phyloP scores from a whole-genome alignment of 1,140 invertebrate genomes.

The Zaprionus gabonicus region DNA sequence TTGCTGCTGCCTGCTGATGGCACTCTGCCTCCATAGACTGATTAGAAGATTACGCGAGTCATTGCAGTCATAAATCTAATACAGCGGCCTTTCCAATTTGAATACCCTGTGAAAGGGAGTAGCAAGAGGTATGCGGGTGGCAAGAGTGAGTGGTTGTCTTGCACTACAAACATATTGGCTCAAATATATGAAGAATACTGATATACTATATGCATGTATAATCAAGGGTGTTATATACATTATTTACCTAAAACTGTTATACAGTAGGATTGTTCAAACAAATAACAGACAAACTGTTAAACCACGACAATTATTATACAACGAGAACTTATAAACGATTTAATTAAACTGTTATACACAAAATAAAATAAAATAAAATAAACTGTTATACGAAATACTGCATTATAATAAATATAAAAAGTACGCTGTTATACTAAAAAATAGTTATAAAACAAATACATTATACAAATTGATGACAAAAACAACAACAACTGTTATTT shows the following conservation, averaged over 20 bases:
- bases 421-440: not conserved
- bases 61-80: constrained; percentile 58
- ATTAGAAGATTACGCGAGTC: constrained; percentile 72
- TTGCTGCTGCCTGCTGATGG: constrained; percentile 35
- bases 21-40: constrained; percentile 37
- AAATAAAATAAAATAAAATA: not conserved
- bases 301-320: too few relatives aligned
- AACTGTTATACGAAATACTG: not conserved
- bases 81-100: constrained; percentile 66
- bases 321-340: too few relatives aligned
- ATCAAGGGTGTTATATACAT: too few relatives aligned
- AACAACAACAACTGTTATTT: too few relatives aligned
- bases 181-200: not conserved
- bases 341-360: not conserved
- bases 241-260: not conserved
- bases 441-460: not conserved
- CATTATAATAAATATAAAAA: too few relatives aligned
- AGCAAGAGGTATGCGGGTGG: not conserved
- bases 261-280: too few relatives aligned
- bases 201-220: too few relatives aligned
- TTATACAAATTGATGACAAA: not conserved
- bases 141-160: not conserved
- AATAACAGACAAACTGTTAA: too few relatives aligned
- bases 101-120: constrained; percentile 33
- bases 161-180: not conserved